phyloP scores from a whole-genome alignment of 2,113 vertebrate species.

The Herpailurus yagouaroundi region DNA sequence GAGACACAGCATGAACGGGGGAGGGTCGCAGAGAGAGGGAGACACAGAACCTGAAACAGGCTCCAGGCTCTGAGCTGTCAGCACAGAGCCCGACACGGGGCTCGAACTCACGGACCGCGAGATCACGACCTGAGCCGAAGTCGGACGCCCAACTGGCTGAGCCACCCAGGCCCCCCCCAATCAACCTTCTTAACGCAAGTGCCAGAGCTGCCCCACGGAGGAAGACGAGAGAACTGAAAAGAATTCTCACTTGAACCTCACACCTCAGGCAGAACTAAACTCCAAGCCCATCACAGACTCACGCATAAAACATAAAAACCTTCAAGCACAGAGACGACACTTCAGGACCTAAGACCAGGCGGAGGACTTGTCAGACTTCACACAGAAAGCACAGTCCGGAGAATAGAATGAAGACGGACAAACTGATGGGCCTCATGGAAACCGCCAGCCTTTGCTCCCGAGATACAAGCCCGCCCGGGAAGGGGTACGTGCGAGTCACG shows the following conservation, averaged over 20 bases:
- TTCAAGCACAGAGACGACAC: neutral
- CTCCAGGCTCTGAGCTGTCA: too few species aligned
- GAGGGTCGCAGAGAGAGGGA: too few species aligned
- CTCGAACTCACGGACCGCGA: too few species aligned
- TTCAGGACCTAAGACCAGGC: neutral
- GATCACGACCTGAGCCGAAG: too few species aligned
- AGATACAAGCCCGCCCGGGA: neutral
- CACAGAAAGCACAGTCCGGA: neutral
- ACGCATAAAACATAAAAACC: neutral
- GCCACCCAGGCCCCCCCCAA: too few species aligned
- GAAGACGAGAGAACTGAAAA: neutral
- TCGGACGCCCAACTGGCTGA: too few species aligned
- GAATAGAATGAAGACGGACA: neutral
- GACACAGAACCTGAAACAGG: too few species aligned
- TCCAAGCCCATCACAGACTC: neutral
- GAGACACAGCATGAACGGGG: too few species aligned
- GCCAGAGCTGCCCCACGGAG: neutral
- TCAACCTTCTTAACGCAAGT: neutral
- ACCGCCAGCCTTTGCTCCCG: neutral
- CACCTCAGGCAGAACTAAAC: neutral
- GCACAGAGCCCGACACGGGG: too few species aligned
- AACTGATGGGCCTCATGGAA: neutral
- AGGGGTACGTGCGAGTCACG: neutral
- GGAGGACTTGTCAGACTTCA: neutral
- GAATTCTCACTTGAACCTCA: neutral